phyloP scores from a whole-genome alignment of 2,797 vertebrate genomes.

The Mastacembelus armatus region DNA sequence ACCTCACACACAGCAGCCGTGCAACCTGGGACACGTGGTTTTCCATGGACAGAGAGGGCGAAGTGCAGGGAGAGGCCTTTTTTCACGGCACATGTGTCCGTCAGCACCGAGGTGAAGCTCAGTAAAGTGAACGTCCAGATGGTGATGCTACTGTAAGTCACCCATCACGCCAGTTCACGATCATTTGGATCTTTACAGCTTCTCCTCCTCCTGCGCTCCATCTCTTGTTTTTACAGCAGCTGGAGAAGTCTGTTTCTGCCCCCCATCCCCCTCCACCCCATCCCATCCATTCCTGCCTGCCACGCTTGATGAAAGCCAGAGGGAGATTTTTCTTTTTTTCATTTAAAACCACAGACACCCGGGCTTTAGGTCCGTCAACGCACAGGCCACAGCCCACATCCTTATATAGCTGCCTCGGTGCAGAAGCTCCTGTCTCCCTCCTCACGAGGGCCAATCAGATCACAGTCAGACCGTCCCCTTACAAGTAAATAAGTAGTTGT shows the following conservation, averaged over 20 bases:
- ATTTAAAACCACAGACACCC: conserved; percentile 54
- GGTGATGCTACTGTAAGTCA: conserved; percentile 36
- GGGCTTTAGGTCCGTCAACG: conserved; percentile 67
- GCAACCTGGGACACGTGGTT: conserved; percentile 76
- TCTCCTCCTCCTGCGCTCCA: conserved; percentile 40
- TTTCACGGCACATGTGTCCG: conserved; percentile 46
- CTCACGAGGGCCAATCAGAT: conserved; percentile 58
- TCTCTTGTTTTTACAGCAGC: conserved; percentile 49
- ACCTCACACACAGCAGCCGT: conserved; percentile 19
- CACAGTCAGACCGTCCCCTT: neutral
- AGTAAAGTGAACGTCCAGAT: conserved; percentile 10
- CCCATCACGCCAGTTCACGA: too few relatives aligned
- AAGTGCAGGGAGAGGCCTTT: conserved; percentile 28
- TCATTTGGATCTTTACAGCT: conserved; percentile 19
- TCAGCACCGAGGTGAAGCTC: conserved; percentile 17
- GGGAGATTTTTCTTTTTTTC: conserved; percentile 39
- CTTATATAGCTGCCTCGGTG: conserved; percentile 45
- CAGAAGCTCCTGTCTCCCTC: conserved; percentile 24
- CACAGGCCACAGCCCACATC: conserved; percentile 54
- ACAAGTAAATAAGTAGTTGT: conserved; percentile 17
- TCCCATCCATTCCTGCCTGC: conserved; percentile 38
- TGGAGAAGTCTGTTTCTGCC: conserved; percentile 38
- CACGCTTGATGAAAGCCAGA: conserved; percentile 80
- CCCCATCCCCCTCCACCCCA: neutral
- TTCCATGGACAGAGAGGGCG: conserved; percentile 52